phyloP scores from a whole-genome alignment of 2,113 vertebrate genomes.

The Guaruba guarouba region DNA sequence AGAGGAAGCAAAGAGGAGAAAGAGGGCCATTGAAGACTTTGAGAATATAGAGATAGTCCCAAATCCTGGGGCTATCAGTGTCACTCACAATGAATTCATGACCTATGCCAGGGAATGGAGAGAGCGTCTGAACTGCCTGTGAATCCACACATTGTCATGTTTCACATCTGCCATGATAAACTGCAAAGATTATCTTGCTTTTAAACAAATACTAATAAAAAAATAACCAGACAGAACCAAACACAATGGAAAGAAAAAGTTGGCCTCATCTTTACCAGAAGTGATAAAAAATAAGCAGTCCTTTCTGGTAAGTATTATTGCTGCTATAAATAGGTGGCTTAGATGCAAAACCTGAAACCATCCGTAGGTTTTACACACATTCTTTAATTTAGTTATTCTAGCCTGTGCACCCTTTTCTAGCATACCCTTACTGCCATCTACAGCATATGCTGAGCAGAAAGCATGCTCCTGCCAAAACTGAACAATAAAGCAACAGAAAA shows the following conservation, averaged over 20 bases:
- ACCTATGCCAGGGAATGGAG: neutral
- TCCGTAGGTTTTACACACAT: neutral
- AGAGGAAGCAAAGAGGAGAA: neutral
- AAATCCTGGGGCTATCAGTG: neutral
- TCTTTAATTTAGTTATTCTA: neutral
- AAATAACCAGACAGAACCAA: neutral
- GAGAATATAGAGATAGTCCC: neutral
- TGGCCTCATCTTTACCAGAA: neutral
- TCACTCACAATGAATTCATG: neutral
- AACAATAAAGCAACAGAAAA: neutral
- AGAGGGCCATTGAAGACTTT: neutral
- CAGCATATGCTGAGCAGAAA: constrained; percentile 9
- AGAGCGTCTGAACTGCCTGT: neutral
- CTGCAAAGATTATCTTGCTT: neutral
- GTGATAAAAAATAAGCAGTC: neutral
- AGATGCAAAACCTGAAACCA: neutral
- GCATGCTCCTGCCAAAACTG: neutral
- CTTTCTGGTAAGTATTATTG: neutral
- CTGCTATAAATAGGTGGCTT: neutral
- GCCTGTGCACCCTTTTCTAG: neutral
- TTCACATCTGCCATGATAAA: neutral
- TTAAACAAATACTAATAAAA: neutral
- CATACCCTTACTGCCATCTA: constrained; percentile 50
- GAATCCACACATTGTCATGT: neutral
- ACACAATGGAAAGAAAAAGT: neutral